A percentile compares a stretch with the other conserved stretches of the same genome.
phyloP scores from a whole-genome alignment of 2,797 vertebrate species.

The Acanthornis magna region DNA sequence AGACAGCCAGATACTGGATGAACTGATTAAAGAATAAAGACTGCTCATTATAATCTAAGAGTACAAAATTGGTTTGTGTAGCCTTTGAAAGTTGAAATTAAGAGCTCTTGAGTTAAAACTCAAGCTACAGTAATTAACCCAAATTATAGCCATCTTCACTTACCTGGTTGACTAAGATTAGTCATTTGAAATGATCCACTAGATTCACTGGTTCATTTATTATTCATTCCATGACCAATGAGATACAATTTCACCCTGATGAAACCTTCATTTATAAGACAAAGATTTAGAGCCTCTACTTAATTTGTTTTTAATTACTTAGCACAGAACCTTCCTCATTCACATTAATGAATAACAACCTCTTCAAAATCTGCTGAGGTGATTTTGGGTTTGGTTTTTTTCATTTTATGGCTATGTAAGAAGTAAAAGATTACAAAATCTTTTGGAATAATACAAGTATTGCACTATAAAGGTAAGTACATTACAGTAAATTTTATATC shows the following conservation, averaged over 20 bases:
- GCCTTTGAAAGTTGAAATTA: conserved; percentile 85
- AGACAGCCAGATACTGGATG: conserved; percentile 80
- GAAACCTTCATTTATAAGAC: conserved; percentile 14
- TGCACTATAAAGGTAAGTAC: neutral
- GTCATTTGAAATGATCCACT: conserved; percentile 77
- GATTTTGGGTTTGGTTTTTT: neutral
- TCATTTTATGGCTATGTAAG: neutral
- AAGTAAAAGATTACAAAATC: neutral
- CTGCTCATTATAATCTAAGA: conserved; percentile 85
- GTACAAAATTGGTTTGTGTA: conserved; percentile 84
- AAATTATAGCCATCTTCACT: conserved; percentile 79
- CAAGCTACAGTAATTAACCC: conserved; percentile 83
- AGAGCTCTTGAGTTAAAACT: conserved; percentile 79
- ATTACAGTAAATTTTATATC: neutral
- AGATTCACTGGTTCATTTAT: conserved; percentile 72
- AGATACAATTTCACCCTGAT: conserved; percentile 13
- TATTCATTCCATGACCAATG: conserved; percentile 64
- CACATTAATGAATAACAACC: neutral
- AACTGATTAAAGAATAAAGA: conserved; percentile 86
- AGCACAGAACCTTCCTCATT: neutral
- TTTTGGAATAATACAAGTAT: neutral
- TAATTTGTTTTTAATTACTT: conserved; percentile 38
- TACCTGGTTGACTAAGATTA: conserved; percentile 79
- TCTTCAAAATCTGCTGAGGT: neutral
- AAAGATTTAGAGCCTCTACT: conserved; percentile 3